A percentile compares a stretch with the other conserved stretches of the same genome.
Conservation (phyloP, 2,888 invertebrate genomes). For the Drosophila lacicola region DNA sequence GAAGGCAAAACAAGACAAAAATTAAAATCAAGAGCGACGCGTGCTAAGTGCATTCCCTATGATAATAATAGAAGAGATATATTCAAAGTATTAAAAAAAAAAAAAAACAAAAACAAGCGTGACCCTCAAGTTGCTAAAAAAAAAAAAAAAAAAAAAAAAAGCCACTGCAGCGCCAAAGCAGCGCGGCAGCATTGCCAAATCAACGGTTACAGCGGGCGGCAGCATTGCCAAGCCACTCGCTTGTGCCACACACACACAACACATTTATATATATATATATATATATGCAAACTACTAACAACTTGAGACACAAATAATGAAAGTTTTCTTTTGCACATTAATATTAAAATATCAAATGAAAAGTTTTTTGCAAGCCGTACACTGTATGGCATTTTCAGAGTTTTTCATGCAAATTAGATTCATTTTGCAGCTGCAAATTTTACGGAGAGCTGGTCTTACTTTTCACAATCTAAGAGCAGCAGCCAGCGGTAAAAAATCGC, state of each 20-base stretch:
- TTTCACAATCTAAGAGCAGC: slow-evolving; percentile 51
- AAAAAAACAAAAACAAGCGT: slow-evolving; percentile 40
- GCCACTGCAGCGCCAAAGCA: slow-evolving; percentile 46
- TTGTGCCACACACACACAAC: slow-evolving; percentile 33
- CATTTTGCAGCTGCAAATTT: slow-evolving; percentile 51
- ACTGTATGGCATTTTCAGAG: slow-evolving; percentile 15
- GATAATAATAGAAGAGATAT: slow-evolving; percentile 7
- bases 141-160: slow-evolving; percentile 24
- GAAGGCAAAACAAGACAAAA: slow-evolving; percentile 3
- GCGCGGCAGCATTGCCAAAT: slow-evolving; percentile 70
- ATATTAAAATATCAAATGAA: slow-evolving; percentile 10
- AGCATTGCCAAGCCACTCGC: slow-evolving; percentile 61
- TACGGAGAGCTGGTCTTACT: slow-evolving; percentile 59
- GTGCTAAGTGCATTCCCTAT: slow-evolving; percentile 4
- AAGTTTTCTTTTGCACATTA: slow-evolving; percentile 23
- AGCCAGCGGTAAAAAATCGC: slow-evolving; percentile 58
- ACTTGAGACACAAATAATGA: slow-evolving; percentile 42
- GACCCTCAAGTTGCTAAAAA: slow-evolving; percentile 54
- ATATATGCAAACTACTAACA: slow-evolving; percentile 32
- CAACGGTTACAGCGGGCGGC: slow-evolving; percentile 60
- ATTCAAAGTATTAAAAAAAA: slow-evolving; percentile 17
- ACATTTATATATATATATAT: not conserved
- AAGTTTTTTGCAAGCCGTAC: slow-evolving; percentile 4
- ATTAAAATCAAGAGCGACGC: not conserved
- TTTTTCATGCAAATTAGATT: slow-evolving; percentile 29